Evolutionary conservation across 2,797 vertebrate genomes (phyloP).

Genomic region (Gymnoscopelus microlampas): DNA sequence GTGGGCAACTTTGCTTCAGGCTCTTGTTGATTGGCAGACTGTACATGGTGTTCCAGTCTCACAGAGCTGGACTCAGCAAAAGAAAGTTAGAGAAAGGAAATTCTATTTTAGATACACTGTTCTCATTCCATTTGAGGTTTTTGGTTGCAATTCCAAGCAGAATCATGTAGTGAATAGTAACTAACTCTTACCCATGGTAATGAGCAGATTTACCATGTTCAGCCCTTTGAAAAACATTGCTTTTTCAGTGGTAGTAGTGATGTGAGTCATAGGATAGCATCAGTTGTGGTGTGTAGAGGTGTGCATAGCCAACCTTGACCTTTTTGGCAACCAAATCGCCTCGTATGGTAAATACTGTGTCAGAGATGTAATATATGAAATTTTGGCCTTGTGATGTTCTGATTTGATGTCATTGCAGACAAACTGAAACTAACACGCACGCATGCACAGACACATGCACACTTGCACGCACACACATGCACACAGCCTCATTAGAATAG

Average conservation of each 20-base stretch:
- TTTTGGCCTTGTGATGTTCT: too few species aligned
- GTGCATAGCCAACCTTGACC: too few species aligned
- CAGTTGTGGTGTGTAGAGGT: too few species aligned
- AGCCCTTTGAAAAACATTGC: too few species aligned
- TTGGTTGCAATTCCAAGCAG: not conserved
- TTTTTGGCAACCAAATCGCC: too few species aligned
- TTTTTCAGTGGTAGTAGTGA: too few species aligned
- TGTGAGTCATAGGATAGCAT: too few species aligned
- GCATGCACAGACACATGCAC: not conserved
- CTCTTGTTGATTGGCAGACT: not conserved
- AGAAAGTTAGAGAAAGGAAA: not conserved
- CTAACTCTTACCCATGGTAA: too few species aligned
- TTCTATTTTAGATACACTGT: not conserved
- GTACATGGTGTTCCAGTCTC: constrained; percentile 1
- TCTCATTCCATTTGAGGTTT: not conserved
- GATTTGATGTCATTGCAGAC: not conserved
- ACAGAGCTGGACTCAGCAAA: constrained; percentile 5
- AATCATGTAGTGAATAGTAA: not conserved
- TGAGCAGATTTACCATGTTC: too few species aligned
- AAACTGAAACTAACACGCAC: not conserved
- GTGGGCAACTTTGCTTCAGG: not conserved
- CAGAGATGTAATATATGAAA: too few species aligned
- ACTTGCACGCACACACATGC: not conserved
- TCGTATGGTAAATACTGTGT: too few species aligned
- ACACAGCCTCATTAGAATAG: too few species aligned